Evolutionary conservation across 2,797 vertebrate genomes (phyloP), one percentile per base, ranked within the genome.

Genomic region (Notolabrus celidotus): DNA sequence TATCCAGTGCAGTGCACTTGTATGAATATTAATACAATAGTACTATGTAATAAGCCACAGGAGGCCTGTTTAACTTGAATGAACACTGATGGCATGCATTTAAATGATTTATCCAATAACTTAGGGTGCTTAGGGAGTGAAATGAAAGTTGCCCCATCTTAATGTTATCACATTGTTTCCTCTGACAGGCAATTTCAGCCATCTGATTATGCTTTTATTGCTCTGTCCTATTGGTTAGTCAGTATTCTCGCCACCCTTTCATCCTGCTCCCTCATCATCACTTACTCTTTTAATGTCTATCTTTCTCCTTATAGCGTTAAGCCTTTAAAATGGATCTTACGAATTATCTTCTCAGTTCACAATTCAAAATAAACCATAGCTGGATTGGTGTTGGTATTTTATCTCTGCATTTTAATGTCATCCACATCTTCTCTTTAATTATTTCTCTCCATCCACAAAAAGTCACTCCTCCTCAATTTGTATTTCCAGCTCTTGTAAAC

Each of bases 21-120:
- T 80, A 69, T 81, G 85, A 88, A 90, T 92, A 89, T 83, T 88
- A 89, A 88, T 86, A 70, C 39, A 66, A 12, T 71, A 74, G 67
- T 60, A 71, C 52, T 27, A 54, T 58, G 76, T 72, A 87, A 79
- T 53, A 71, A 55, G 52, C 54, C 53, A 57, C 51, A 57, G 78
- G 63, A 81, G 58, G 60, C 64, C 77, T 67, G 78, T 85, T 87
- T 79, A 78, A 64, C 50, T 74, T 60, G 72, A 83, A 72, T 67
- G 76, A 89, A 84, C 72, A 69, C 74, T 81, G 76, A 89, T 84
- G 65, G 42, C 69, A 56, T 61, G 63, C 65, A 68, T 90, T 82
- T 59, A 87, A 69, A 74, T 79, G 73, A 88, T 87, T 80, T 70
- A 83, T 83, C 67, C 68, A 33, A 15, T 58, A 79, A 71, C 42